Base-by-base conservation (phyloP, 2,797 vertebrate genomes). In the Coregonus suidteri region DNA sequence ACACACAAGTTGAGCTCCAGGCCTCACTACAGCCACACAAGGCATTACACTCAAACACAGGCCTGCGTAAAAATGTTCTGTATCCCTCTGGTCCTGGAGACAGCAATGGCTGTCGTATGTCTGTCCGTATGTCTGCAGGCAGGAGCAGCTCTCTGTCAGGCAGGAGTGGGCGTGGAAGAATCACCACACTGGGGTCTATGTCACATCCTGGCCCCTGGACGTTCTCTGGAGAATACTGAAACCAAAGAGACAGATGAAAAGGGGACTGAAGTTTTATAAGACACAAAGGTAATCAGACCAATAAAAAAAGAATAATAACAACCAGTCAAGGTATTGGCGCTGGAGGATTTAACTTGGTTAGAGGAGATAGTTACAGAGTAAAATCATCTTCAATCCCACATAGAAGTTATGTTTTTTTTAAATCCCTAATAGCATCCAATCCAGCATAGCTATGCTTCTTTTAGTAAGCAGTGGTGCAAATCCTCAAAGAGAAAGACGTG, bases 31-130 rank as follows among this genome's bases (percentile, higher is more conserved):
- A 99, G 0, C 0, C 6, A 86, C 98, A 99, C 75, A 98, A 84
- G n/a, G 87, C 77, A 0, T 95, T 95, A 79, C 98, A 99, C 73
- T 99, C 98, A 5, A 98, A 97, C n/a, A 97, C 84, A 0, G 98
- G 96, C n/a, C 71, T 82, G 77, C 92, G 13, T 87, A 92, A 15
- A 72, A 14, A 0, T 37, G 71, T 6, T 85, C 84, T 0, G 54
- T 5, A 0, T 31, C 82, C 0, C 30, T 0, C 0, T 68, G 75
- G 74, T 79, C 76, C 13, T 71, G 35, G 18, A 96, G 90, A 31
- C 80, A 13, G 41, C 35, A 79, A 0, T 75, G 0, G 7, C 68
- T 64, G 75, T 93, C 88, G 41, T 91, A 96, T 0, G 81, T 81
- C 16, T 87, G 92, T 0, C 87, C 86, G 0, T 86, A 84, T 0